Evolutionary conservation across 2,797 vertebrate species (phyloP).

Genomic region (Rhadinocentrus ornatus): DNA sequence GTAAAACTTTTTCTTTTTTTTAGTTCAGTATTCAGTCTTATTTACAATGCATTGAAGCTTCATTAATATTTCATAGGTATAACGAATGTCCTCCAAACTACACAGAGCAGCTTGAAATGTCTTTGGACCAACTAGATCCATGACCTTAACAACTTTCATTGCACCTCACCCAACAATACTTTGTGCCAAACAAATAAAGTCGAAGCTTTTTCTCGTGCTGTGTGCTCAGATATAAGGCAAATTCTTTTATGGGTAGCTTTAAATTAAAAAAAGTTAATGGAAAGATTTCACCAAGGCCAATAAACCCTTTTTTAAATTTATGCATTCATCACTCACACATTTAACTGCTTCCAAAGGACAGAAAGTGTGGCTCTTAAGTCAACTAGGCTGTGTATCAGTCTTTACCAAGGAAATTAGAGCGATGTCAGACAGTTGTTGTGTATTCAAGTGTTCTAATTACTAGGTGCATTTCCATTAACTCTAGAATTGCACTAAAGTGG

Average conservation of each 20-base stretch:
- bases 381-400: too few relatives aligned
- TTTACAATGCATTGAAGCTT: constrained; percentile 34
- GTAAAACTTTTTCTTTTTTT: constrained; percentile 2
- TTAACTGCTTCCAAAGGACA: background rate
- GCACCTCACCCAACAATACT: constrained; percentile 15
- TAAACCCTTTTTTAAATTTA: too few relatives aligned
- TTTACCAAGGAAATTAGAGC: too few relatives aligned
- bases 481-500: too few relatives aligned
- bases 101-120: constrained; percentile 36
- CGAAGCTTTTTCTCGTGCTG: constrained; percentile 9
- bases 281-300: background rate
- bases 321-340: too few relatives aligned
- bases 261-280: background rate
- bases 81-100: constrained; percentile 26
- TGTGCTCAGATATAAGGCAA: constrained; percentile 14
- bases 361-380: too few relatives aligned
- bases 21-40: constrained; percentile 33
- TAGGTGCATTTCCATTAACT: too few relatives aligned
- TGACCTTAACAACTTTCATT: constrained; percentile 27
- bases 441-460: too few relatives aligned
- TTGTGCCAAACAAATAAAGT: constrained; percentile 35
- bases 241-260: background rate
- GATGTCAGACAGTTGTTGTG: too few relatives aligned
- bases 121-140: constrained; percentile 35
- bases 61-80: constrained; percentile 2